These are phyloP conservation scores for Sussaba pulchella DNA, from an alignment of 2,888 invertebrate genomes.

Conservation along the genomic window DNA sequence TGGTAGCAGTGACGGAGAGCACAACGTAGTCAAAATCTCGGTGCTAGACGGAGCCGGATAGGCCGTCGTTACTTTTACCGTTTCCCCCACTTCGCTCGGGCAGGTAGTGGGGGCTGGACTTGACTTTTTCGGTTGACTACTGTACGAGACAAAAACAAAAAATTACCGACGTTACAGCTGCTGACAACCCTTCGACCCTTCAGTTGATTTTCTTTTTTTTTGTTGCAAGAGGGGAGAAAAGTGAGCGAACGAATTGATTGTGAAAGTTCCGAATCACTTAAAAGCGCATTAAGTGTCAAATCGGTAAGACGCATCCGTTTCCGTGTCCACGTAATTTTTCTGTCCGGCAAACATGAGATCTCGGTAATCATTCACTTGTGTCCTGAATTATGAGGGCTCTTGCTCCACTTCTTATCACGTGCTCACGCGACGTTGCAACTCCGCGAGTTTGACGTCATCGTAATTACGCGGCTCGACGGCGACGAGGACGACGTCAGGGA, in stretches of 20 bases:
- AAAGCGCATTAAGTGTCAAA: constrained; percentile 14
- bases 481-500: constrained; percentile 26
- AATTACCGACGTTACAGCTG: not conserved
- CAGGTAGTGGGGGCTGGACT: too few species aligned
- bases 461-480: constrained; percentile 48
- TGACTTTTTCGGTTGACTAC: too few species aligned
- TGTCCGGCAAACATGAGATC: constrained; percentile 30
- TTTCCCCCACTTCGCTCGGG: not conserved
- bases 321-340: not conserved
- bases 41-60: too few species aligned
- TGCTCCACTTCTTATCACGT: constrained; percentile 39
- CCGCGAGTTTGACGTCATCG: constrained; percentile 46
- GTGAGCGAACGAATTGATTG: too few species aligned
- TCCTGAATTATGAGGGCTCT: constrained; percentile 35
- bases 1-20: too few species aligned
- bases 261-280: constrained; percentile 33
- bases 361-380: constrained; percentile 26
- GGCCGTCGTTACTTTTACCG: constrained; percentile 21
- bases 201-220: too few species aligned
- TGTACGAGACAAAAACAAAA: not conserved
- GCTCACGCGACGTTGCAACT: constrained; percentile 46
- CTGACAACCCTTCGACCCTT: too few species aligned
- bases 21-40: too few species aligned
- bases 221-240: too few species aligned
- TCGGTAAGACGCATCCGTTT: constrained; percentile 6